phyloP scores from a whole-genome alignment of 2,113 vertebrate species.

The Mystacornis crossleyi region DNA sequence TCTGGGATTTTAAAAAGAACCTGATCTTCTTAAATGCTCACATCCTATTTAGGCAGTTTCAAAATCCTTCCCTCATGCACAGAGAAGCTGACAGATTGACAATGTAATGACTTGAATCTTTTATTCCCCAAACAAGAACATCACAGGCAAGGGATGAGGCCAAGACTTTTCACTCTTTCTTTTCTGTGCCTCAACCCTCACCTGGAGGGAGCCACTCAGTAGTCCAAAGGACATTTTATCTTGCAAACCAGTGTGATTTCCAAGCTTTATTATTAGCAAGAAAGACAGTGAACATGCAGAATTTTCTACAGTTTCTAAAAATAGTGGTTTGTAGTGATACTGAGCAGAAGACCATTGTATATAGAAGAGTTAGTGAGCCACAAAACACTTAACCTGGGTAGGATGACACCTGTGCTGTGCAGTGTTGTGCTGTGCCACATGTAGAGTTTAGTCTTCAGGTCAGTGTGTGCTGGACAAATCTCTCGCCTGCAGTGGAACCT shows the following conservation, averaged over 20 bases:
- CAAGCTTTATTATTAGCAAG: not conserved
- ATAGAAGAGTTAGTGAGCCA: not conserved
- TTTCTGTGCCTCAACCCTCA: not conserved
- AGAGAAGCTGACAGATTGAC: not conserved
- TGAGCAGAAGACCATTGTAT: not conserved
- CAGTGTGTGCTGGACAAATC: not conserved
- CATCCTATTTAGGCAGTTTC: not conserved
- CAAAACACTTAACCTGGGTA: not conserved
- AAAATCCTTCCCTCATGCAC: not conserved
- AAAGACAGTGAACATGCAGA: not conserved
- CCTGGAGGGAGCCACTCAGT: not conserved
- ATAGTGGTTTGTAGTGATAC: not conserved
- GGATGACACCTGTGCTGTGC: not conserved
- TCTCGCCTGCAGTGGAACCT: not conserved
- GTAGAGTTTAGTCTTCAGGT: not conserved
- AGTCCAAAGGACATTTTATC: not conserved
- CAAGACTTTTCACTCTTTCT: not conserved
- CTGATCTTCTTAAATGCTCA: slow-evolving; percentile 2
- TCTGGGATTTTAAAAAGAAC: not conserved
- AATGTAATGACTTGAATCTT: not conserved
- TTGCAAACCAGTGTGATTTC: not conserved
- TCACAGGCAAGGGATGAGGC: not conserved
- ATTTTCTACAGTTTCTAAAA: not conserved
- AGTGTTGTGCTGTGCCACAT: not conserved
- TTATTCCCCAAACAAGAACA: not conserved